Evolutionary conservation across 2,797 vertebrate genomes (phyloP), one percentile per base, ranked within the genome.

Genomic region (Fistularia commersonii): DNA sequence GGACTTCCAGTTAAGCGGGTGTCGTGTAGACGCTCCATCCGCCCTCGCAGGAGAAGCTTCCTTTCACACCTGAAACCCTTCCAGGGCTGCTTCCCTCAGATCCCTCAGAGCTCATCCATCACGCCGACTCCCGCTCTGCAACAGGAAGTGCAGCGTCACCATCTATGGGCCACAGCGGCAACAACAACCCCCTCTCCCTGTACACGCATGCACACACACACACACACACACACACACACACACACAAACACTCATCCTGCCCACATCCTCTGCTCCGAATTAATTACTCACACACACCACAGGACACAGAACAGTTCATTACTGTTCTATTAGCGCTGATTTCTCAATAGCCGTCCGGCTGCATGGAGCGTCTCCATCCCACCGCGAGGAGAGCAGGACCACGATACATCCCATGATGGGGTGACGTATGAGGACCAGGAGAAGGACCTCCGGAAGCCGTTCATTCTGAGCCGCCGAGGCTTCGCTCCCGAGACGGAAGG

Each of bases 241-340:
- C 23, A n/a, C n/a, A 39, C 31, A 41, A 3, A 11, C 48, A 32
- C 47, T 4, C 45, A 12, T 32, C 23, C 64, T 57, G 74, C 60
- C 62, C 64, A 64, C 81, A 84, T 86, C 82, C 62, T 72, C 51
- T 41, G 62, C 80, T 67, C 72, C 83, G 77, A 87, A 86, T 83
- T 77, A 85, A 87, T 88, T 83, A 76, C 81, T 78, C 75, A 80
- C 75, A 81, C 77, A 83, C 77, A 73, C 76, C 79, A 78, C 70
- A 83, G 79, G 83, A 84, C 83, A 83, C 75, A 77, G 49, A 83
- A 75, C 80, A 84, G 81, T 83, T 87, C 68, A 86, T 87, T 84
- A 84, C 68, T 74, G 78, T 87, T 86, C 81, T 85, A 82, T 85
- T 83, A 83, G 76, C 77, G 63, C 70, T 43, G 69, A 81, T 76